Base-by-base conservation (phyloP, 2,113 vertebrate species). In the Taurulus bubalis region DNA sequence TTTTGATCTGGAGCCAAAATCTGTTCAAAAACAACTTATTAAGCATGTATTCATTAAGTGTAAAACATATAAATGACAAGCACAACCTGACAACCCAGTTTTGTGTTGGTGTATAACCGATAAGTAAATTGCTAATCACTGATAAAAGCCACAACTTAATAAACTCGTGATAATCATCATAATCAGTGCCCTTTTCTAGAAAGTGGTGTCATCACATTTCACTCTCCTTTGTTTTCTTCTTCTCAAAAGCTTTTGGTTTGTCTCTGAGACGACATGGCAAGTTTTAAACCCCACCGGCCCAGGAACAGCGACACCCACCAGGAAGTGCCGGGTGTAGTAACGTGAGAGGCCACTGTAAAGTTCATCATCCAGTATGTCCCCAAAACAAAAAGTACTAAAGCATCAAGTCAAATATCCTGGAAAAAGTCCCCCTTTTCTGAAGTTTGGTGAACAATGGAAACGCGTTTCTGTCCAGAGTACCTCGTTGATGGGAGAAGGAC, bases 241-340 rank as follows among this genome's bases (percentile, higher is more conserved):
- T 8, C 15, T 15, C 15, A 30, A 18, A 59, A 26, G 1, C 55
- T 36, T 36, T 38, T n/a, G 3, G 34, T 38, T n/a, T 63, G n/a
- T 47, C 2, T 56, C 10, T 56, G n/a, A 38, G 6, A 56, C 34
- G 26, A 14, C 10, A 28, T 30, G 38, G 15, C 36, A 3, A 5
- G 20, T 49, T 60, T 66, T 4, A 59, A 8, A 42, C 24, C 24
- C 9, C 24, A 2, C 60, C 9, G 14, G 20, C 42, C 6, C 16
- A 36, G 7, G 11, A 26, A 2, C 82, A 64, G 75, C 82, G 71
- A 49, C 77, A 45, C 65, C 82, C 42, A 75, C 56, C 71, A 80
- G 82, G 77, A 75, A 75, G 51, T 75, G 65, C 6, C 36, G 6
- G 10, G 56, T 67, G 42, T 10, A n/a, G 53, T 22, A n/a, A 69